Evolutionary conservation across 2,113 vertebrate genomes (phyloP), one percentile per base, ranked within the genome.

Genomic region (Semicossyphus pulcher): DNA sequence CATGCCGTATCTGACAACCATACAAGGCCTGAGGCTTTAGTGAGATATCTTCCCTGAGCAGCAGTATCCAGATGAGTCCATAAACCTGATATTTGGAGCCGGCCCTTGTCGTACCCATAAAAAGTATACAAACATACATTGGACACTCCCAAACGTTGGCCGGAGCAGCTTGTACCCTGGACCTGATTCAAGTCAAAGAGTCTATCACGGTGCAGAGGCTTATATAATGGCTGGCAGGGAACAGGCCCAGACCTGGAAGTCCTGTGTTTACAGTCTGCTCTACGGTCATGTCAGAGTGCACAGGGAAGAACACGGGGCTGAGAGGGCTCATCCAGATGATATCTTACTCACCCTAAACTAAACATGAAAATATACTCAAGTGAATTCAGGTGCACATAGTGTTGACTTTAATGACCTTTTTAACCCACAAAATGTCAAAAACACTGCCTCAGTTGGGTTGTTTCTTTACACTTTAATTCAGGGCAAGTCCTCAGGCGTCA

Each of bases 261-360:
- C 86, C 83, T 88, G 86, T 90, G 86, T 90, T 90, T 90, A 86
- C 71, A 76, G 45, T 80, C 71, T 71, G 62, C 48, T 45, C n/a
- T 4, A 34, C 14, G 63, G 80, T 66, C 61, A 25, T 78, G 83
- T 79, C 56, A 57, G 68, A 74, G 74, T 25, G 70, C 76, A 72
- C 21, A 57, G 23, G 75, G 65, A 84, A 75, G 58, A 83, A 63
- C 53, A 47, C 1, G 63, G 58, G 36, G 77, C 76, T 23, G 69
- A 37, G 39, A 1, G 31, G 1, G 0, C 62, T 76, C 59, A 69
- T 52, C 9, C 1, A 84, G 49, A 72, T 49, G 3, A 72, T 72
- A 71, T 76, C 65, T 41, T 4, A 54, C 16, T 10, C 36, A 51
- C 42, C 26, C 16, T 2, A 14, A 44, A 69, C 32, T 47, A 29